Percentiles rank a stretch among this genome's conserved stretches.
phyloP scores from a whole-genome alignment of 2,888 invertebrate species.

The Phyllotreta striolata region DNA sequence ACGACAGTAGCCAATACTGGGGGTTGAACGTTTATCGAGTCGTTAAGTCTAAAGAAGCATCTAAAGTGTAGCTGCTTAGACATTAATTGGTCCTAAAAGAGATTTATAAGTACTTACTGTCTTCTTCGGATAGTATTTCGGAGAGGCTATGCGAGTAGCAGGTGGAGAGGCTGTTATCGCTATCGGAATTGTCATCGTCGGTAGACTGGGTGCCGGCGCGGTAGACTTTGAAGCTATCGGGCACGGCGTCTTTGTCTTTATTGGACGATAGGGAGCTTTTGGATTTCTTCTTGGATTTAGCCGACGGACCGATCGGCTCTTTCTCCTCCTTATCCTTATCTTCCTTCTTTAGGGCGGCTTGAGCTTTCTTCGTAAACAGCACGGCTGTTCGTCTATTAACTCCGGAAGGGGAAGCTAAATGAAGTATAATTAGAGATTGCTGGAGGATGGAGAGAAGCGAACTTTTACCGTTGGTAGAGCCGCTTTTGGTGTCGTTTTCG shows the following conservation, averaged over 20 bases:
- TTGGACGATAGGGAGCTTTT: neutral
- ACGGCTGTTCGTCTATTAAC: slow-evolving; percentile 80
- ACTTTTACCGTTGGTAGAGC: slow-evolving; percentile 38
- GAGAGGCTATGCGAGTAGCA: slow-evolving; percentile 61
- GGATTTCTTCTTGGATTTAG: slow-evolving; percentile 27
- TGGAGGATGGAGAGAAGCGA: neutral
- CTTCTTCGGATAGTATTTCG: slow-evolving; percentile 59
- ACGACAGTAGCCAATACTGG: no score
- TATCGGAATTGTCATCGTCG: slow-evolving; percentile 58
- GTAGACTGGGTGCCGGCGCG: slow-evolving; percentile 60
- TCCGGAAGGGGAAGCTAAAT: slow-evolving; percentile 65
- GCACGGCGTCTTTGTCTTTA: slow-evolving; percentile 50
- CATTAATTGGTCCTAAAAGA: no score
- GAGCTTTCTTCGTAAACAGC: slow-evolving; percentile 77
- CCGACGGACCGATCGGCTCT: slow-evolving; percentile 58
- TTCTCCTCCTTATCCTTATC: slow-evolving; percentile 59
- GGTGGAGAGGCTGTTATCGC: slow-evolving; percentile 61
- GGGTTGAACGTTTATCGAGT: no score
- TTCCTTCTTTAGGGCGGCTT: slow-evolving; percentile 63
- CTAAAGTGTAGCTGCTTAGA: neutral
- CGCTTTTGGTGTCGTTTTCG: slow-evolving; percentile 43
- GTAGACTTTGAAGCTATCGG: slow-evolving; percentile 67
- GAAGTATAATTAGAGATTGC: neutral
- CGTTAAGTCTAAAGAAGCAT: no score
- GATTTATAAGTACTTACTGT: slow-evolving; percentile 47